Conservation (phyloP, 2,888 invertebrate species). For the Heliconius aoede region DNA sequence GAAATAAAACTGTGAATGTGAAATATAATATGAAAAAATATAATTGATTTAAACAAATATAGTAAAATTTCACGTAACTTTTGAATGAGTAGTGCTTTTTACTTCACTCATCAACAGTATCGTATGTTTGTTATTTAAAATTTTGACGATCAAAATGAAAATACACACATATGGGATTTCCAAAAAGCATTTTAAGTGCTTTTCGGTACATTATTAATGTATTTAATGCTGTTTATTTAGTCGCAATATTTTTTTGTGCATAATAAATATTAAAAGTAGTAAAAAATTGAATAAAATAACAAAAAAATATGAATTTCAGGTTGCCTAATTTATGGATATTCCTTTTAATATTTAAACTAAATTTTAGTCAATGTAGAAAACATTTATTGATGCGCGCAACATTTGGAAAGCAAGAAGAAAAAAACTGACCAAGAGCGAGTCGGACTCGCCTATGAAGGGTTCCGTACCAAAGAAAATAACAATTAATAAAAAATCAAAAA, state of each 20-base stretch:
- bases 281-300: not conserved
- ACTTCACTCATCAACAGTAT: not conserved
- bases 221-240: slow-evolving; percentile 10
- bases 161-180: not conserved
- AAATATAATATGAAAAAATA: no score
- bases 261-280: not conserved
- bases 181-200: slow-evolving; percentile 19
- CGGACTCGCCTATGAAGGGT: no score
- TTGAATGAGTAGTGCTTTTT: not conserved
- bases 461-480: no score
- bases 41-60: not conserved
- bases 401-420: no score
- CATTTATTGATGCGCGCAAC: no score
- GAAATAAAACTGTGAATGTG: no score
- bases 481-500: no score
- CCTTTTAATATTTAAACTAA: no score
- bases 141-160: slow-evolving; percentile 5
- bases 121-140: slow-evolving; percentile 17
- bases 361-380: no score
- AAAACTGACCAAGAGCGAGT: no score
- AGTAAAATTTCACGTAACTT: not conserved
- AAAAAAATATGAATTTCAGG: not conserved
- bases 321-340: not conserved
- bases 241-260: not conserved
- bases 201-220: slow-evolving; percentile 5